Conservation (phyloP, 1,140 invertebrate species). For the Zophobas atratus region DNA sequence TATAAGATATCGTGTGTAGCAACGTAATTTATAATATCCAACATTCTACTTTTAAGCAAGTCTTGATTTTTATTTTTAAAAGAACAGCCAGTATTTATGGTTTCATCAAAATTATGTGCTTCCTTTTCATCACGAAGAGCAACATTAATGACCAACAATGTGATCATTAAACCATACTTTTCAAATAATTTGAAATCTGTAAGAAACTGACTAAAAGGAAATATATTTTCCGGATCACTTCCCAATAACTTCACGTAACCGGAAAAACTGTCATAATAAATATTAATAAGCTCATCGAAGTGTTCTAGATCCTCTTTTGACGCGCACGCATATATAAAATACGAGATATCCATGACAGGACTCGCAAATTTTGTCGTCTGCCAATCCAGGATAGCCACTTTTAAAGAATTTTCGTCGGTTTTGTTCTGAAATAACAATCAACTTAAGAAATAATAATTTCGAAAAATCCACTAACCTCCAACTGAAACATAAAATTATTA, state of each 20-base stretch:
- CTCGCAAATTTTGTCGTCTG: slow-evolving; percentile 72
- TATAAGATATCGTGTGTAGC: no score
- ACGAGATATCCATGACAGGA: slow-evolving; percentile 73
- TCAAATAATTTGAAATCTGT: slow-evolving; percentile 64
- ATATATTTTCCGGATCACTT: slow-evolving; percentile 68
- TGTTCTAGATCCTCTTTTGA: slow-evolving; percentile 68
- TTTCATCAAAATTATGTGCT: neutral
- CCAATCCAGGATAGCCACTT: slow-evolving; percentile 69
- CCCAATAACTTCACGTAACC: slow-evolving; percentile 66
- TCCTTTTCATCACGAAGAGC: slow-evolving; percentile 13
- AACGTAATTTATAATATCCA: no score
- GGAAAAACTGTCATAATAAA: slow-evolving; percentile 71
- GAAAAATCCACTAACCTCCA: slow-evolving; percentile 50
- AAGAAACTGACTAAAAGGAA: slow-evolving; percentile 66
- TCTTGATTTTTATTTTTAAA: no score
- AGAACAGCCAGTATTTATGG: no score
- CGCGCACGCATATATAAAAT: slow-evolving; percentile 73
- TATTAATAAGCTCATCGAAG: slow-evolving; percentile 69
- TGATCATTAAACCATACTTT: slow-evolving; percentile 61
- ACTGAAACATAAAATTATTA: slow-evolving; percentile 60
- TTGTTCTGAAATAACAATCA: slow-evolving; percentile 34
- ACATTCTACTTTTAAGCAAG: no score
- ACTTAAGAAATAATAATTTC: neutral
- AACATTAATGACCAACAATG: slow-evolving; percentile 38
- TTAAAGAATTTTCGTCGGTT: neutral